Evolutionary conservation across 1,140 invertebrate species (phyloP).

Genomic region (Leptonema lineaticorne): DNA sequence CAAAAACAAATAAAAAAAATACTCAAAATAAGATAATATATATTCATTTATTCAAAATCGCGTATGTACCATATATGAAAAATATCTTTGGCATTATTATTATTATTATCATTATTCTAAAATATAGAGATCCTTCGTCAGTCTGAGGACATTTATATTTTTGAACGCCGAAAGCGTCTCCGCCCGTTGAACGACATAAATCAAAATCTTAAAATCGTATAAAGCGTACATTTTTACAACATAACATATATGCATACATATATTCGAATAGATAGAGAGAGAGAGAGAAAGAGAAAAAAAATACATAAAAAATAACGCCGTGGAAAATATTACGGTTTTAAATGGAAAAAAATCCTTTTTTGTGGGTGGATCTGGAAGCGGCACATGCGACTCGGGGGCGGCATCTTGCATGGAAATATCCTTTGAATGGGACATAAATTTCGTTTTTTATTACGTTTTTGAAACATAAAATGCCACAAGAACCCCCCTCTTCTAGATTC

Average conservation of each 20-base stretch:
- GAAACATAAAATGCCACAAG: slow-evolving; percentile 29
- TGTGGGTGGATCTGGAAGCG: slow-evolving; percentile 5
- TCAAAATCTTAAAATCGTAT: slow-evolving; percentile 4
- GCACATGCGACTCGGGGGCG: slow-evolving; percentile 28
- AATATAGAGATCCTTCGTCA: too few relatives aligned
- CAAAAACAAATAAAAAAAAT: too few relatives aligned
- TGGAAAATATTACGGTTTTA: slow-evolving; percentile 1
- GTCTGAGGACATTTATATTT: neutral
- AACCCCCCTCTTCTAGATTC: neutral
- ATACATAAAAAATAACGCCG: too few relatives aligned
- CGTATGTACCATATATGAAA: too few relatives aligned
- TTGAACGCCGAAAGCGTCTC: neutral
- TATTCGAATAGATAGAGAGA: neutral
- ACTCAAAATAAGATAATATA: too few relatives aligned
- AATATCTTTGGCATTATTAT: too few relatives aligned
- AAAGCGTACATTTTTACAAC: neutral
- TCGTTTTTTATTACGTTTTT: slow-evolving; percentile 35
- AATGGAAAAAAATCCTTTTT: slow-evolving; percentile 22
- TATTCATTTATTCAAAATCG: too few relatives aligned
- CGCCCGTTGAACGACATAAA: neutral
- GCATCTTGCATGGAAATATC: slow-evolving; percentile 37
- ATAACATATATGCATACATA: neutral
- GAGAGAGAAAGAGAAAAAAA: neutral
- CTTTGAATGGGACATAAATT: slow-evolving; percentile 34
- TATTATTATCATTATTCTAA: too few relatives aligned